Evolutionary conservation across 2,797 vertebrate genomes (phyloP).

Genomic region (Pagetopsis macropterus): DNA sequence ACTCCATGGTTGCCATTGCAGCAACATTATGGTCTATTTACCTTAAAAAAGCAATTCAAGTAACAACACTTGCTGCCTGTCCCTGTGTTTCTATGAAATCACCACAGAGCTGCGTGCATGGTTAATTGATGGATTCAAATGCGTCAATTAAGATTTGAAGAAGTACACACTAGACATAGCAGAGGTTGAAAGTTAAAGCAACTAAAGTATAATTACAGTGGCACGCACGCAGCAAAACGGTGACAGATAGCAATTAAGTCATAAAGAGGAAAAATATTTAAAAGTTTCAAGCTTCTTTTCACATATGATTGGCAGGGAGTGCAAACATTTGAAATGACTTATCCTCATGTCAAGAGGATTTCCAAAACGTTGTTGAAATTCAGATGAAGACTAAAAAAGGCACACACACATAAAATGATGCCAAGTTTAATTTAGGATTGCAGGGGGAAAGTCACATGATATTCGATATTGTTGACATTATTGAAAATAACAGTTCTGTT

Average conservation of each 20-base stretch:
- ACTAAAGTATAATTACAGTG: conserved; percentile 31
- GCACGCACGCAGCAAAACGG: neutral
- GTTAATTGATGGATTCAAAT: conserved; percentile 40
- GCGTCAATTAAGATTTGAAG: conserved; percentile 45
- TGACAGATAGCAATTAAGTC: conserved; percentile 7
- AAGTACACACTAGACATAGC: conserved; percentile 5
- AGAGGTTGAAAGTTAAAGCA: conserved; percentile 12
- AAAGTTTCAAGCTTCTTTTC: conserved; percentile 3
- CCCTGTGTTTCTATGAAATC: conserved; percentile 28
- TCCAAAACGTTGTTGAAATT: neutral
- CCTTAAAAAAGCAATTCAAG: conserved; percentile 38
- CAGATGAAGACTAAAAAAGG: neutral
- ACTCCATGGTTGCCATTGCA: conserved; percentile 36
- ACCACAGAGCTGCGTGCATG: conserved; percentile 18
- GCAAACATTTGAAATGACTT: neutral
- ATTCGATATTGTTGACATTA: neutral
- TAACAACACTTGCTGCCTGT: conserved; percentile 39
- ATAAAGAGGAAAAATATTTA: neutral
- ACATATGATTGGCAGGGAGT: neutral
- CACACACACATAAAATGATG: neutral
- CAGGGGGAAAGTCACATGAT: neutral
- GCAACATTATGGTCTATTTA: conserved; percentile 54
- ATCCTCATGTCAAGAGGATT: neutral
- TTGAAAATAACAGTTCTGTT: neutral
- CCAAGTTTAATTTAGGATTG: neutral